Conservation (phyloP, 2,888 invertebrate genomes). For the Crematogaster levior region DNA sequence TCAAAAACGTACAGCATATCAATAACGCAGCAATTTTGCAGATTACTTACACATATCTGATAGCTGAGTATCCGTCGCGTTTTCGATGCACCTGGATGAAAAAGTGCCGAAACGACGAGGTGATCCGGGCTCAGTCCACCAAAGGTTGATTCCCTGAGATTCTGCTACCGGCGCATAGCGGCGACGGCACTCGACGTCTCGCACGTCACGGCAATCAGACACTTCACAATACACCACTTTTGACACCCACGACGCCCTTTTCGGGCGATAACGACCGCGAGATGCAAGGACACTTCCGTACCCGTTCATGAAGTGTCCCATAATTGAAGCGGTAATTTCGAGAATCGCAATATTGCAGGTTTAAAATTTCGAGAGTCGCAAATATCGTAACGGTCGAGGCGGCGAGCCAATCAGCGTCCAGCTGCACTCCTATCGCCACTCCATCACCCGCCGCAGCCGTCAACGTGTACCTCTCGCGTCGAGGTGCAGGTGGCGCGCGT, state of each 20-base stretch:
- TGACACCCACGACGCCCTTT: background rate
- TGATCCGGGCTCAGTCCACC: too few relatives aligned
- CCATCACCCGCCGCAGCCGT: background rate
- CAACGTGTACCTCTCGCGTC: background rate
- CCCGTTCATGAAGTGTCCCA: background rate
- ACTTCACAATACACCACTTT: background rate
- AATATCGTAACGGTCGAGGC: background rate
- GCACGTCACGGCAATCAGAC: background rate
- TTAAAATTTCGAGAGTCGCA: slow-evolving; percentile 2
- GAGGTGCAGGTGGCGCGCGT: background rate
- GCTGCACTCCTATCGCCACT: background rate
- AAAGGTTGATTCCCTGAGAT: background rate
- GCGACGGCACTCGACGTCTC: background rate
- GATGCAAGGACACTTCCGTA: background rate
- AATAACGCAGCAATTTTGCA: background rate
- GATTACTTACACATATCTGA: background rate
- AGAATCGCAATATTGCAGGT: background rate
- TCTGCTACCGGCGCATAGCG: background rate
- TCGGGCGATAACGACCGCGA: background rate
- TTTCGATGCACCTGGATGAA: too few relatives aligned
- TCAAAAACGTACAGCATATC: background rate
- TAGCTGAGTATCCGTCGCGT: background rate
- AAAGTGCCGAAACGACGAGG: background rate
- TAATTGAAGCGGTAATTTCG: background rate
- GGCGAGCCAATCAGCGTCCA: background rate